A percentile compares a stretch with the other conserved stretches of the same genome.
Conservation (phyloP, 2,113 vertebrate genomes). For the Athene cunicularia region DNA sequence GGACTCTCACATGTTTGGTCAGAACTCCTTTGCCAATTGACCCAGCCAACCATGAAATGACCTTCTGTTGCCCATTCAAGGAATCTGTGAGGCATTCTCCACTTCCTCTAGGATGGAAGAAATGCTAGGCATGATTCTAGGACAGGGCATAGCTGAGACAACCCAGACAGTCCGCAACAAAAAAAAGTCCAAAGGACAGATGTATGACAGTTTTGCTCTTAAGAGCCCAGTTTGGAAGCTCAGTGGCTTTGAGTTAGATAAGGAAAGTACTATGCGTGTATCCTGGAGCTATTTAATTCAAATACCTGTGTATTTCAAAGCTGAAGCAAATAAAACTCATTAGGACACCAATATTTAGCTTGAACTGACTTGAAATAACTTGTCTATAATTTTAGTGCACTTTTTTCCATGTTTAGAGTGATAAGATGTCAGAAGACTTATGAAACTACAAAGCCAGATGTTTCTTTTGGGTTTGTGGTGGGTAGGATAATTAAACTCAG, state of each 20-base stretch:
- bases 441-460: neutral
- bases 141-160: neutral
- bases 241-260: neutral
- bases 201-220: neutral
- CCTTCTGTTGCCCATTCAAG: neutral
- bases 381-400: neutral
- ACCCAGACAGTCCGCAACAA: neutral
- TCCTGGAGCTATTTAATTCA: neutral
- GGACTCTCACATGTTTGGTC: neutral
- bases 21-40: neutral
- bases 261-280: neutral
- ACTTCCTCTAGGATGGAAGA: neutral
- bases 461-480: neutral
- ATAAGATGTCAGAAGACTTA: neutral
- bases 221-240: neutral
- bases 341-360: neutral
- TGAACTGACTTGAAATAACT: slow-evolving; percentile 18
- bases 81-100: neutral
- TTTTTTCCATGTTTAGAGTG: neutral
- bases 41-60: neutral
- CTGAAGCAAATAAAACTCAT: neutral
- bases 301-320: neutral
- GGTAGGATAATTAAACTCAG: neutral
- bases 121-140: neutral
- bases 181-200: neutral